Percentiles rank a stretch among this genome's conserved stretches.
Evolutionary conservation across 2,113 vertebrate genomes (phyloP).

Genomic region (Prietella phreatophila): DNA sequence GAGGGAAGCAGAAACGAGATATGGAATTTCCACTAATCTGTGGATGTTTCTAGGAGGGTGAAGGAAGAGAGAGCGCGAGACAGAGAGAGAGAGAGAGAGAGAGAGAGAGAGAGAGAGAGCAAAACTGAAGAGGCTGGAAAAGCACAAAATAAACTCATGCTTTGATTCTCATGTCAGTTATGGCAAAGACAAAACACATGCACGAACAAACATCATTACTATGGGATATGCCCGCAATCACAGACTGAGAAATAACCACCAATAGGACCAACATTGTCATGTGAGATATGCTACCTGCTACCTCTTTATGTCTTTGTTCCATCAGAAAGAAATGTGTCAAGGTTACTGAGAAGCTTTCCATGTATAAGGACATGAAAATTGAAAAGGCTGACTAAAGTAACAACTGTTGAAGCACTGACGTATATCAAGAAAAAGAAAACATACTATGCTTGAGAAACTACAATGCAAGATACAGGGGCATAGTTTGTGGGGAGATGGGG

Average conservation of each 20-base stretch:
- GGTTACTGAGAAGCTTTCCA: neutral
- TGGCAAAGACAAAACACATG: neutral
- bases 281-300: neutral
- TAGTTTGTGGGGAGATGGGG: no score
- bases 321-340: neutral
- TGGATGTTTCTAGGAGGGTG: neutral
- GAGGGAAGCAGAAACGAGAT: neutral
- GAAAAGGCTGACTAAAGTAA: no score
- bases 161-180: neutral
- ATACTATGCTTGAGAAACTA: neutral
- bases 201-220: neutral
- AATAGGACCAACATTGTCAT: neutral
- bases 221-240: neutral
- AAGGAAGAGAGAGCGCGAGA: no score
- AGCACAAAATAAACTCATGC: neutral
- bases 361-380: neutral
- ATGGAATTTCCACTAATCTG: neutral
- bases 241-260: neutral
- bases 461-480: neutral
- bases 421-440: no score
- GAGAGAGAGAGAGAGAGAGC: neutral
- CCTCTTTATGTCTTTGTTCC: neutral
- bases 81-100: neutral
- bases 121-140: constrained; percentile 32
- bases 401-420: neutral